phyloP scores from a whole-genome alignment of 2,113 vertebrate genomes.

The Mobula birostris region DNA sequence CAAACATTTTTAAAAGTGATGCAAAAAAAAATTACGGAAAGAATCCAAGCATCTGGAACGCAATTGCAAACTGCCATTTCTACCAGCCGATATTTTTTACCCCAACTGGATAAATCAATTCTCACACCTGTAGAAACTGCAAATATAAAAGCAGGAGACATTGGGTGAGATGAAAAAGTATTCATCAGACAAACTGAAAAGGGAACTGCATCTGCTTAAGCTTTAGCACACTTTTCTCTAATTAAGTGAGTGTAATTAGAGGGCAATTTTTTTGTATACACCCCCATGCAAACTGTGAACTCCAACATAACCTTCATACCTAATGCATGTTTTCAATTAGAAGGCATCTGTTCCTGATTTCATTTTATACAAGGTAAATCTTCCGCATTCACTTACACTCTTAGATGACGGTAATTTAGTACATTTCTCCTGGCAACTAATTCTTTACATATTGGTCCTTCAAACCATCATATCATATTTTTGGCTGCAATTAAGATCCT shows the following conservation, averaged over 20 bases:
- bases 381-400: neutral
- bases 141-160: neutral
- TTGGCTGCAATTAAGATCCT: neutral
- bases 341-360: neutral
- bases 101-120: neutral
- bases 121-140: neutral
- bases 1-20: neutral
- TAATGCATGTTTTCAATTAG: conserved; percentile 18
- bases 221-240: neutral
- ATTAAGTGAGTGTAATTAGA: conserved; percentile 23
- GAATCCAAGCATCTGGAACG: neutral
- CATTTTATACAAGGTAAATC: neutral
- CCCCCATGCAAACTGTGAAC: neutral
- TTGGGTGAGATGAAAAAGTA: neutral
- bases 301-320: neutral
- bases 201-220: neutral
- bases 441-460: neutral
- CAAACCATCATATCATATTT: neutral
- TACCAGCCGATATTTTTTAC: too few species aligned
- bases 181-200: neutral
- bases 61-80: neutral
- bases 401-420: neutral
- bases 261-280: neutral
- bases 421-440: neutral
- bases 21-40: neutral